Evolutionary conservation across 2,113 vertebrate species (phyloP).

Genomic region (Silurus glanis): DNA sequence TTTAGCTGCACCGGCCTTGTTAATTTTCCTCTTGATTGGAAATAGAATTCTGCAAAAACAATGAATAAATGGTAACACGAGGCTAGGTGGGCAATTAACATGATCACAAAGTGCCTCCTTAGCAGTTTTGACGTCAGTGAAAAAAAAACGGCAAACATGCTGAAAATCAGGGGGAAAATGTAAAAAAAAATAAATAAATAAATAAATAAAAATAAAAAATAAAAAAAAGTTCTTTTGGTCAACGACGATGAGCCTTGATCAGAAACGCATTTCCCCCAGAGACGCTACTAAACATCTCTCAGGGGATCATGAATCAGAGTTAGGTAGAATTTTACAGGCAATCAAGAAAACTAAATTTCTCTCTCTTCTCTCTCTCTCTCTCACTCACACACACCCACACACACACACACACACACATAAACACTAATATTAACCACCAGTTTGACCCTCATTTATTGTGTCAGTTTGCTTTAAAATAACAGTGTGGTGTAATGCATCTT

Average conservation of each 20-base stretch:
- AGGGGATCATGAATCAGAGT: conserved; percentile 88
- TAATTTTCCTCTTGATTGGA: conserved; percentile 85
- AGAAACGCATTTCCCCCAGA: conserved; percentile 86
- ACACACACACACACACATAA: conserved; percentile 36
- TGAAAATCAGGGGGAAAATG: conserved; percentile 59
- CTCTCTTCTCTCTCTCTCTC: neutral
- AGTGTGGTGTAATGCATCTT: neutral
- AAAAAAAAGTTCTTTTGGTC: conserved; percentile 76
- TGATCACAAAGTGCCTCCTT: conserved; percentile 98
- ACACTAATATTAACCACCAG: conserved; percentile 68
- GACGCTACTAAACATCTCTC: conserved; percentile 89
- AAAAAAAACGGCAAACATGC: conserved; percentile 71
- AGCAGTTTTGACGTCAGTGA: conserved; percentile 81
- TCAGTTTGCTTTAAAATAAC: neutral
- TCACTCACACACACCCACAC: conserved; percentile 46
- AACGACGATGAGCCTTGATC: conserved; percentile 83
- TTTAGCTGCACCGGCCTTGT: conserved; percentile 81
- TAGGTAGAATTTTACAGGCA: conserved; percentile 99
- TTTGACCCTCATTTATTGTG: conserved; percentile 69
- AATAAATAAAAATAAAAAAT: too few species aligned
- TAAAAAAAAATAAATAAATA: conserved; percentile 62
- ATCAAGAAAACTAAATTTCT: conserved; percentile 87
- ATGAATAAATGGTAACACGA: conserved; percentile 95
- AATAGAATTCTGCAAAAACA: conserved; percentile 84
- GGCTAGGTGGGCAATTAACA: conserved; percentile 96